phyloP scores from a whole-genome alignment of 30 jellyfish, hydroid and myxozoan species.

The Morbakka virulenta region DNA sequence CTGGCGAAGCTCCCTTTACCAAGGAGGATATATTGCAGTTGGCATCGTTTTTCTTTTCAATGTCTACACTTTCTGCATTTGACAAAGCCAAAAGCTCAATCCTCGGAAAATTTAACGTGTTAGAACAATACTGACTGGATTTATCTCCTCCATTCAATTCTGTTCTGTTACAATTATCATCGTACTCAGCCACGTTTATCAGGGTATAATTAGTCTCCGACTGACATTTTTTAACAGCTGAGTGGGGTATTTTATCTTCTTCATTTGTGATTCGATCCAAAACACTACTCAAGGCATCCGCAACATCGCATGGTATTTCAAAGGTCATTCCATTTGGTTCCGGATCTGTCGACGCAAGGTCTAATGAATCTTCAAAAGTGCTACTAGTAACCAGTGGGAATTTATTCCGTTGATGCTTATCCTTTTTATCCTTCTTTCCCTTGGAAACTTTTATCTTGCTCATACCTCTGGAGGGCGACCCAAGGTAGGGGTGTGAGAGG shows the following conservation, averaged over 20 bases:
- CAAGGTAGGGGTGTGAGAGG: not conserved
- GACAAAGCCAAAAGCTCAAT: not conserved
- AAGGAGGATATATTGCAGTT: too few relatives aligned
- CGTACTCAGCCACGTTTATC: not conserved
- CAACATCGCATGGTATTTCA: not conserved
- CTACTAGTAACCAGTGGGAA: not conserved
- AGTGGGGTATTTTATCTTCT: too few relatives aligned
- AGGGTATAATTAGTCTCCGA: not conserved
- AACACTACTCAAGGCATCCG: not conserved
- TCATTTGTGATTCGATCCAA: not conserved
- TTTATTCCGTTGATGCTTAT: not conserved
- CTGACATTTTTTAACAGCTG: not conserved
- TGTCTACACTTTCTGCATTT: not conserved
- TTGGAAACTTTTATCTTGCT: too few relatives aligned
- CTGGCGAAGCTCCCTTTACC: slow-evolving; percentile 6
- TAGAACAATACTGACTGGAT: not conserved
- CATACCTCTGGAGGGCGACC: not conserved
- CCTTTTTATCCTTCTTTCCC: too few relatives aligned
- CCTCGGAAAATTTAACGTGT: not conserved
- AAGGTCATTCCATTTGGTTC: not conserved
- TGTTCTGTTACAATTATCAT: not conserved
- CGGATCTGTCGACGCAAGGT: not conserved
- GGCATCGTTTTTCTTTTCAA: not conserved
- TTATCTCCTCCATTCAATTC: not conserved
- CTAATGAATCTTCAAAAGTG: not conserved